Percentiles rank a stretch among this genome's conserved stretches.
Conservation (phyloP, 2,797 vertebrate genomes). For the Scyliorhinus canicula region DNA sequence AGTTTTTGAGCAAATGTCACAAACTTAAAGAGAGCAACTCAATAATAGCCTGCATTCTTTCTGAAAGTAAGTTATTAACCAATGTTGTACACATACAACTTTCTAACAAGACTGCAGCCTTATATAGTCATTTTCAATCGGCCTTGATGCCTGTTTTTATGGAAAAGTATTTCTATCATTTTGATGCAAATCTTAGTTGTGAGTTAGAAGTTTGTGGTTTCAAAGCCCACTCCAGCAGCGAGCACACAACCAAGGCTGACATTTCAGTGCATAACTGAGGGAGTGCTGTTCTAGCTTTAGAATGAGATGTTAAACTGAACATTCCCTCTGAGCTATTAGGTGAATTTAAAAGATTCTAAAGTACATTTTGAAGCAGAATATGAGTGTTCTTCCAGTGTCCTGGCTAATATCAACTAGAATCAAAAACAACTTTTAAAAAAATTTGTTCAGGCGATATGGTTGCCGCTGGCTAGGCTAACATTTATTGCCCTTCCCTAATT, state of each 20-base stretch:
- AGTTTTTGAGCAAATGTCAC: neutral
- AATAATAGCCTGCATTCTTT: neutral
- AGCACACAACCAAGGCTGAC: neutral
- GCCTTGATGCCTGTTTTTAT: neutral
- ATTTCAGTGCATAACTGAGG: neutral
- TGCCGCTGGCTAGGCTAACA: no score
- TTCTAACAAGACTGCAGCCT: neutral
- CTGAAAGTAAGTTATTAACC: neutral
- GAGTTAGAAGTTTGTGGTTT: neutral
- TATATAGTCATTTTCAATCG: neutral
- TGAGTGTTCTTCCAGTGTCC: neutral
- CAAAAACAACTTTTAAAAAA: neutral
- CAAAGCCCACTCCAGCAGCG: neutral
- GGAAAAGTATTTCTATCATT: neutral
- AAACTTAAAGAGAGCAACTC: neutral
- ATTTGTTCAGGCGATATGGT: no score
- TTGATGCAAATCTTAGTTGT: neutral
- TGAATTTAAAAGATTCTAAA: neutral
- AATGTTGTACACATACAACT: neutral
- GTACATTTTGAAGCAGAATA: neutral
- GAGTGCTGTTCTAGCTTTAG: no score
- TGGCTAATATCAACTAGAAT: neutral
- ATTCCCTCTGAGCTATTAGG: neutral
- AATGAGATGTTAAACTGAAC: neutral
- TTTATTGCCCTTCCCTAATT: no score